Conservation (phyloP, 2,797 vertebrate genomes). For the Anguilla obscura region DNA sequence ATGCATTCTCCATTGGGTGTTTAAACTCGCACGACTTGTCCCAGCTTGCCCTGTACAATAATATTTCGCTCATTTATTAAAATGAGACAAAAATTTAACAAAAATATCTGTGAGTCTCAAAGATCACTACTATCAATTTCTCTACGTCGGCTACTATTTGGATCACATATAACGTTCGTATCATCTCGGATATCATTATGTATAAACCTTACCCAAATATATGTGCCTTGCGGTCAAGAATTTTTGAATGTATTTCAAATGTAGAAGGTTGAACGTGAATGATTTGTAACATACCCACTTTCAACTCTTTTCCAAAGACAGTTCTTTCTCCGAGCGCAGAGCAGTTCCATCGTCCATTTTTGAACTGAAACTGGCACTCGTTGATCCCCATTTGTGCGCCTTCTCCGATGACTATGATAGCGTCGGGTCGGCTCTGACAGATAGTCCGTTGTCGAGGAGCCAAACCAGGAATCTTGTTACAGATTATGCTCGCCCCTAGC, state of each 20-base stretch:
- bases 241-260: background rate
- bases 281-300: constrained; percentile 89
- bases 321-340: constrained; percentile 94
- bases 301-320: constrained; percentile 96
- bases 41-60: constrained; percentile 1
- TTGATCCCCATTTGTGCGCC: constrained; percentile 96
- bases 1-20: background rate
- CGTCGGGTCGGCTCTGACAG: constrained; percentile 96
- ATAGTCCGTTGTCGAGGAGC: constrained; percentile 94
- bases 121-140: background rate
- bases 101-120: background rate
- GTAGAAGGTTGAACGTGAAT: background rate
- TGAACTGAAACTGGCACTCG: constrained; percentile 97
- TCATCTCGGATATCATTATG: background rate
- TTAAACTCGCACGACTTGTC: background rate
- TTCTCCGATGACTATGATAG: constrained; percentile 96
- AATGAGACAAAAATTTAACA: background rate
- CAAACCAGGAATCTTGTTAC: constrained; percentile 95
- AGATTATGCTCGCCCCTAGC: constrained; percentile 95
- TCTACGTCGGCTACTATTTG: background rate
- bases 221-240: background rate
- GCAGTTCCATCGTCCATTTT: constrained; percentile 95
- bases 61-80: constrained; percentile 6
- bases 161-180: background rate
- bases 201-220: background rate